Conservation (phyloP, 1,140 invertebrate species). For the Chionoecetes opilio region DNA sequence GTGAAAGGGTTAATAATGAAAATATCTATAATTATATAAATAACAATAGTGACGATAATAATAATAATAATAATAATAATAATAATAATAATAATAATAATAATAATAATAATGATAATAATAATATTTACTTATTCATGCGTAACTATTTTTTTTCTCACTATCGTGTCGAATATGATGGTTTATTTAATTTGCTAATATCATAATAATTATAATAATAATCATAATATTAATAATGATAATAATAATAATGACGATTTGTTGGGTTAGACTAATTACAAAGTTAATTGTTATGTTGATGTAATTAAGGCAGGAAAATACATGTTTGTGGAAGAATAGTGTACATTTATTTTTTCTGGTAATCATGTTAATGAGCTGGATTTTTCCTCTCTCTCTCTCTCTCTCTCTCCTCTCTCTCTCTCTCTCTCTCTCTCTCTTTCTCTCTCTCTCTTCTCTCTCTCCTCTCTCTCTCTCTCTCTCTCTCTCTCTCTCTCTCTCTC, state of each 20-base stretch:
- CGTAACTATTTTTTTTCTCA: too few relatives aligned
- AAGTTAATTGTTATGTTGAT: slow-evolving; percentile 42
- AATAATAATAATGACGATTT: slow-evolving; percentile 27
- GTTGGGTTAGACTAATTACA: not conserved
- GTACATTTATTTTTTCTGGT: slow-evolving; percentile 33
- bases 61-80: slow-evolving; percentile 37
- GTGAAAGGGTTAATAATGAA: too few relatives aligned
- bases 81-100: slow-evolving; percentile 41
- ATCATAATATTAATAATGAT: slow-evolving; percentile 16
- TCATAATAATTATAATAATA: slow-evolving; percentile 38
- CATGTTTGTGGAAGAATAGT: slow-evolving; percentile 52
- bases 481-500: not conserved
- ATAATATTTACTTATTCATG: not conserved
- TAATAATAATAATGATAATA: slow-evolving; percentile 8
- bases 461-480: not conserved
- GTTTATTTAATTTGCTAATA: not conserved
- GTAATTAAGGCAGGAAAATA: slow-evolving; percentile 35
- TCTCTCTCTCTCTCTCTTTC: not conserved
- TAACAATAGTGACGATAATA: not conserved
- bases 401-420: not conserved
- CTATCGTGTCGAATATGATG: too few relatives aligned
- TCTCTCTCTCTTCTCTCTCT: slow-evolving; percentile 3
- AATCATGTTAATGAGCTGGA: slow-evolving; percentile 29
- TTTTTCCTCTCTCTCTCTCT: not conserved
- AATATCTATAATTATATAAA: not conserved